Percentiles rank a stretch among this genome's conserved stretches.
Conservation (phyloP, 2,797 vertebrate genomes). For the Hydrolagus colliei region DNA sequence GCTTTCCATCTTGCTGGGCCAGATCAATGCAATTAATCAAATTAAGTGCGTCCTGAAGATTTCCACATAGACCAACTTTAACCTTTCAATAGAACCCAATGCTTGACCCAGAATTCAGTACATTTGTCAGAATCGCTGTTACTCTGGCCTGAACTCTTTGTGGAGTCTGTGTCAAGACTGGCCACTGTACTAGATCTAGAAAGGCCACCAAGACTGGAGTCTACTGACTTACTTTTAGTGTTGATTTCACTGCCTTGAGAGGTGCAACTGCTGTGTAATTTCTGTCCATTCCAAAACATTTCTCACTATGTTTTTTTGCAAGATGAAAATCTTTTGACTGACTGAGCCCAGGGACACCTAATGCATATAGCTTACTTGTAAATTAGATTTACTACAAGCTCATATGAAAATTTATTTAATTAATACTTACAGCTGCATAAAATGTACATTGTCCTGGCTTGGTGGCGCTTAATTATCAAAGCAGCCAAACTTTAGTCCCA, state of each 20-base stretch:
- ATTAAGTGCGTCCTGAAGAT: constrained; percentile 80
- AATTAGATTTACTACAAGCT: no score
- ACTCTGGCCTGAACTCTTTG: constrained; percentile 75
- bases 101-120: constrained; percentile 86
- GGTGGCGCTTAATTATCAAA: no score
- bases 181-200: constrained; percentile 95
- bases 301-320: constrained; percentile 58
- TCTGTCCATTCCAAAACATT: constrained; percentile 96
- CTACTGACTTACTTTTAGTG: constrained; percentile 97
- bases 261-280: constrained; percentile 95
- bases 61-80: constrained; percentile 76
- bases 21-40: constrained; percentile 92
- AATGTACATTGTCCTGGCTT: no score
- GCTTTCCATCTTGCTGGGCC: constrained; percentile 95
- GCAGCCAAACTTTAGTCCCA: no score
- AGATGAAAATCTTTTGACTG: background rate
- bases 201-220: constrained; percentile 91
- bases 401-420: no score
- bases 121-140: constrained; percentile 77
- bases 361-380: no score
- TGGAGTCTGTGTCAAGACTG: constrained; percentile 93
- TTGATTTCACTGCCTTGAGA: constrained; percentile 97
- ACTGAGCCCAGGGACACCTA: background rate
- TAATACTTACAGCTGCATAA: no score
- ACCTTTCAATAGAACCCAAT: constrained; percentile 82